Evolutionary conservation across 2,888 invertebrate species (phyloP).

Genomic region (Noctua pronuba): DNA sequence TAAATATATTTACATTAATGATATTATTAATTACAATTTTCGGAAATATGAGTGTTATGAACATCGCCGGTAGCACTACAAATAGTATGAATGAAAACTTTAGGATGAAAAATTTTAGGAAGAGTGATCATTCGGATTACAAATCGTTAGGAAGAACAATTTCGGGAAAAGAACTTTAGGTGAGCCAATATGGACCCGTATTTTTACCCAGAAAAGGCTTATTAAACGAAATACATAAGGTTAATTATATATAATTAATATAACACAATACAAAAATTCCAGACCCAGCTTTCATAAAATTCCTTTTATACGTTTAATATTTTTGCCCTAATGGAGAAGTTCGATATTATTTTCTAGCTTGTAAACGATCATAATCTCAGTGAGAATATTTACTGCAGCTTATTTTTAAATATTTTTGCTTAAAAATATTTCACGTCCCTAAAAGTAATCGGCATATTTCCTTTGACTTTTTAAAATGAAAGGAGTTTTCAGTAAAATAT

Average conservation of each 20-base stretch:
- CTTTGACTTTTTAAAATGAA: no score
- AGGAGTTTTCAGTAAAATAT: constrained; percentile 6
- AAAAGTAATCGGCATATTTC: background rate
- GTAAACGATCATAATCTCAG: background rate
- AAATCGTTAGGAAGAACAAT: no score
- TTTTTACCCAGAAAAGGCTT: constrained; percentile 20
- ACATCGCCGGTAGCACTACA: no score
- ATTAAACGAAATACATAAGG: constrained; percentile 11
- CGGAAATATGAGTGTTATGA: no score
- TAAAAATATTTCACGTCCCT: no score
- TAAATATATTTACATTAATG: no score
- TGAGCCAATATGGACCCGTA: no score
- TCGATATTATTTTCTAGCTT: constrained; percentile 1
- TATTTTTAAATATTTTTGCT: background rate
- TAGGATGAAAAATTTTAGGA: no score
- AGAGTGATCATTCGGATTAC: no score
- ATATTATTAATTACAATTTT: no score
- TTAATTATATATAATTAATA: background rate
- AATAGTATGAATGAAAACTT: no score
- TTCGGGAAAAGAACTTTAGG: no score
- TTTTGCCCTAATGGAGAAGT: constrained; percentile 23
- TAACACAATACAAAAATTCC: background rate
- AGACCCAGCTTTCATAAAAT: background rate
- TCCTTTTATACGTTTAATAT: constrained; percentile 8
- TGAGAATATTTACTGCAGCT: background rate